Base-by-base conservation (phyloP, 1,140 invertebrate genomes). In the Lerema accius region DNA sequence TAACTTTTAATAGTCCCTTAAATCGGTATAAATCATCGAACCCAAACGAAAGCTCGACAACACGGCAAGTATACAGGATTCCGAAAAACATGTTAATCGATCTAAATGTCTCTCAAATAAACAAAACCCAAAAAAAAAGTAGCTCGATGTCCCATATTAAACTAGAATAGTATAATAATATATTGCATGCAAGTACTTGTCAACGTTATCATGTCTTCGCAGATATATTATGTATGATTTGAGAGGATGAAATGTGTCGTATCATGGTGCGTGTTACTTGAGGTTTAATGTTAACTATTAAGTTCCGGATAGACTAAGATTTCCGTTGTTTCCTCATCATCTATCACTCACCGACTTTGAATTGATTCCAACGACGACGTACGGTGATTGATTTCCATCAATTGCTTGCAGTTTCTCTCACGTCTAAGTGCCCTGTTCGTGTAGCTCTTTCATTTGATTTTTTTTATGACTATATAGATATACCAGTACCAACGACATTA, bases 11-110 rank as follows among this genome's bases (percentile, higher is more conserved):
- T n/a, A n/a, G n/a, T n/a, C n/a, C n/a, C n/a, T n/a, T n/a, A n/a
- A n/a, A n/a, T n/a, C 49, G 37, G 19, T 13, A 23, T 1, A 40
- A 48, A 49, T 49, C 11, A 49, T 11, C 17, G n/a, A 28, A 42
- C 35, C 35, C 45, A n/a, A 26, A 6, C 35, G 28, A 40, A 48
- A 60, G 17, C 28, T 28, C 40, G 45, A 67, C 67, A 65, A 63
- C 32, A 59, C 13, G 67, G 63, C 67, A 63, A 59, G 67, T 43
- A 48, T 65, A 59, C 23, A 26, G 67, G 60, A 58, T 48, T 48
- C 48, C 35, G 67, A 69, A 10, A 56, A 39, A 51, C 17, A 50
- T 58, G 6, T 59, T 63, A 23, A 49, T 37, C 28, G 10, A 53
- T 55, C 13, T 49, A 40, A 58, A 39, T 56, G 53, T 56, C 23